Conservation (phyloP, 92 coral and sea anemone genomes). For the Epizoanthus fatuus region DNA sequence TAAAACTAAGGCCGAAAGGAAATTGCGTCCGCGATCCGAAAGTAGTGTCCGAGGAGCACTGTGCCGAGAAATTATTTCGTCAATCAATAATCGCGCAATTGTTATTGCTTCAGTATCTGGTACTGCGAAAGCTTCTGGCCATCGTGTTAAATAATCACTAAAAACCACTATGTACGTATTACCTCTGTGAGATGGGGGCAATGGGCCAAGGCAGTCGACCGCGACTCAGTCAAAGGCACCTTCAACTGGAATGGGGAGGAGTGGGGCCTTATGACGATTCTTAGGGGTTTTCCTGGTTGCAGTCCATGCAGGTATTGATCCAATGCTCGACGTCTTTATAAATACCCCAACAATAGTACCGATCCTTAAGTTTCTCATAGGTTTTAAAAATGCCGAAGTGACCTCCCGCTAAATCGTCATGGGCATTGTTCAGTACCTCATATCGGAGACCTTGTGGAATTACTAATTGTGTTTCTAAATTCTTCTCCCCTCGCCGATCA, state of each 20-base stretch:
- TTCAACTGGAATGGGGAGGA: slow-evolving; percentile 33
- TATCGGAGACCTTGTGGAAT: slow-evolving; percentile 7
- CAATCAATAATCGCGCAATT: slow-evolving; percentile 27
- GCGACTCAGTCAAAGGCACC: slow-evolving; percentile 29
- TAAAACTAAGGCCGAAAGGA: slow-evolving; percentile 22
- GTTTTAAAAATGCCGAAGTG: slow-evolving; percentile 52
- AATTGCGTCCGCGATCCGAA: slow-evolving; percentile 47
- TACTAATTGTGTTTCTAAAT: slow-evolving; percentile 15
- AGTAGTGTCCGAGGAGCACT: slow-evolving; percentile 54
- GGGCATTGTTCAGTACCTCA: slow-evolving; percentile 24
- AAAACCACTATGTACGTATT: slow-evolving; percentile 54
- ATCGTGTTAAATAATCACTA: slow-evolving; percentile 68
- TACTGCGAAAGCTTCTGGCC: slow-evolving; percentile 65
- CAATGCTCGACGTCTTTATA: slow-evolving; percentile 52
- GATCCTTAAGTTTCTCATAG: slow-evolving; percentile 21
- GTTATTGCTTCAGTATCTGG: slow-evolving; percentile 53
- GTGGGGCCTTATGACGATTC: slow-evolving; percentile 10
- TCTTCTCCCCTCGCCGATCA: neutral
- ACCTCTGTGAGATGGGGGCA: slow-evolving; percentile 34
- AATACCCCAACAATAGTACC: slow-evolving; percentile 57
- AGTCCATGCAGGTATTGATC: slow-evolving; percentile 38
- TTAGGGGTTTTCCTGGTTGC: slow-evolving; percentile 45
- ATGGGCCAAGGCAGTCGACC: slow-evolving; percentile 56
- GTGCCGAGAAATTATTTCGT: slow-evolving; percentile 22
- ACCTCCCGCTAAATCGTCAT: slow-evolving; percentile 40